Conservation (phyloP, 2,888 invertebrate genomes). For the Phragmatobia fuliginosa region DNA sequence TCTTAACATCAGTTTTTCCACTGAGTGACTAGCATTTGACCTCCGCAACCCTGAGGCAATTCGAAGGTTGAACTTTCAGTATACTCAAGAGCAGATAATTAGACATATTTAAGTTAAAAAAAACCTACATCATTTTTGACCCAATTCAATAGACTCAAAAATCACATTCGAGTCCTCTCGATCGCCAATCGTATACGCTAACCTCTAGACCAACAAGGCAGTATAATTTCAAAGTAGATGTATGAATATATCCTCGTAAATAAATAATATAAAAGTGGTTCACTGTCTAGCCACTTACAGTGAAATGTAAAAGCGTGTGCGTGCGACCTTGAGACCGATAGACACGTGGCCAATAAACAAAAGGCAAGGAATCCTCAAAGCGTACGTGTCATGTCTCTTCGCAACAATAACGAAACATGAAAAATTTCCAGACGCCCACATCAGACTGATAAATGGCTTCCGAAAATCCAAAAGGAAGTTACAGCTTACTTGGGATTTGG, state of each 20-base stretch:
- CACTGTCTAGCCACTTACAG: constrained; percentile 26
- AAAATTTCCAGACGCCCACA: constrained; percentile 87
- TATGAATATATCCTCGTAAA: constrained; percentile 37
- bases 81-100: no score
- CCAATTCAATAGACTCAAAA: no score
- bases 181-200: no score
- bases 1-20: no score
- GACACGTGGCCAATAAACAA: constrained; percentile 75
- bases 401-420: constrained; percentile 86
- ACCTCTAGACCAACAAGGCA: no score
- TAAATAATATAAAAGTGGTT: constrained; percentile 32
- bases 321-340: constrained; percentile 60
- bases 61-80: no score
- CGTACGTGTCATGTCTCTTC: constrained; percentile 80
- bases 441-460: constrained; percentile 88
- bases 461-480: constrained; percentile 88
- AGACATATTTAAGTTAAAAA: no score
- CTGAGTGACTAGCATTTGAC: no score
- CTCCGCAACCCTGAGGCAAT: no score
- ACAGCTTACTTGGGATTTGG: constrained; percentile 88
- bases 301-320: constrained; percentile 37
- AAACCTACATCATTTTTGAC: no score
- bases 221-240: constrained; percentile 32
- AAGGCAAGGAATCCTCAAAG: constrained; percentile 65
- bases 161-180: no score